These are phyloP conservation scores for Hormaphis cornu DNA, from an alignment of 1,140 invertebrate genomes.

Conservation along the genomic window DNA sequence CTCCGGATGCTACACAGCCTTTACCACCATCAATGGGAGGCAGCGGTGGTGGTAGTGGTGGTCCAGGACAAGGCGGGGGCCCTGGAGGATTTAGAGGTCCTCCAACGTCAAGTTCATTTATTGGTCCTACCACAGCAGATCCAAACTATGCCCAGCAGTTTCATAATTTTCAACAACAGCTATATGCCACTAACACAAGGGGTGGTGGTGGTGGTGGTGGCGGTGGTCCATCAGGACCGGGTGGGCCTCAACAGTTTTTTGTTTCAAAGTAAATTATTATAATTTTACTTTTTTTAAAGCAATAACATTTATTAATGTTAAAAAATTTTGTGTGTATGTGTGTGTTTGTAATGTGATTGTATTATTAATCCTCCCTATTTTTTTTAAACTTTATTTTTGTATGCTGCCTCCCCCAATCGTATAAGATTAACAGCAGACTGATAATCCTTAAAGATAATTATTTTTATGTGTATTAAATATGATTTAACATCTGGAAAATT, in stretches of 20 bases:
- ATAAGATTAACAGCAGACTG: conserved; percentile 19
- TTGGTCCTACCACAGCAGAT: conserved; percentile 73
- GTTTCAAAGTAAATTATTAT: conserved; percentile 44
- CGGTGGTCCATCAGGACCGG: conserved; percentile 42
- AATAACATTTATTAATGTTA: conserved; percentile 6
- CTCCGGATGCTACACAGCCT: conserved; percentile 54
- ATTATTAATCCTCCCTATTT: not conserved
- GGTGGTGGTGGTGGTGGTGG: conserved; percentile 41
- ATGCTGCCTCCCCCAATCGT: not conserved
- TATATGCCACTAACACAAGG: conserved; percentile 80
- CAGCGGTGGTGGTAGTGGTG: conserved; percentile 37
- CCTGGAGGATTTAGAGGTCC: not conserved
- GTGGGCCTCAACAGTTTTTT: conserved; percentile 47
- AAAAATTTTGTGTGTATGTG: no score
- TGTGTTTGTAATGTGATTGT: not conserved
- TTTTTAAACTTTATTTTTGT: not conserved
- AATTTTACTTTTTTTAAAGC: not conserved
- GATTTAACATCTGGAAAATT: not conserved
- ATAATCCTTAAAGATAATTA: conserved; percentile 4
- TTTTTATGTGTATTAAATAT: not conserved
- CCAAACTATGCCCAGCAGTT: conserved; percentile 89
- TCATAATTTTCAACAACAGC: conserved; percentile 91
- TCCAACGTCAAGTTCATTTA: conserved; percentile 47
- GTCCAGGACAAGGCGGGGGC: not conserved
- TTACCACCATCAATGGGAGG: conserved; percentile 65